Evolutionary conservation across 2,113 vertebrate genomes (phyloP), one percentile per base, ranked within the genome.

Genomic region (Brachirus orientalis): DNA sequence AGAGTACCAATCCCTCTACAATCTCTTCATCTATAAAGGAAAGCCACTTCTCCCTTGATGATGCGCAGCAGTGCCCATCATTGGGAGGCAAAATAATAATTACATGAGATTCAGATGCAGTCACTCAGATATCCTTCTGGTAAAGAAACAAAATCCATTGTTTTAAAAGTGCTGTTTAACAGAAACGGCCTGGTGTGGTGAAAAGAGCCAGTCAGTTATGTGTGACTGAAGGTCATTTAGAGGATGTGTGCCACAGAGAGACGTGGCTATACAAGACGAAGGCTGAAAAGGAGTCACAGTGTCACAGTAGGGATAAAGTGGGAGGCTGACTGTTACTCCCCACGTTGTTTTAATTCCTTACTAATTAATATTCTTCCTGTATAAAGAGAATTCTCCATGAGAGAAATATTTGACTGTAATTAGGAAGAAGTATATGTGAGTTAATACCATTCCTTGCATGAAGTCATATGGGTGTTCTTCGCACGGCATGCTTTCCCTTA

Each of bases 191-290:
- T 48, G 35, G 44, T 57, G 68, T 77, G 63, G 57, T 19, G 61
- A 62, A 57, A 58, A 55, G 47, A 80, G 71, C 9, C 37, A 44
- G 63, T 62, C 63, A 52, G 61, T 83, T 75, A 45, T 77, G 70
- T 77, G 76, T 66, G 57, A 70, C 35, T 82, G 70, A 90, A 91
- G 88, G 88, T 90, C 84, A 84, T 82, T 86, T 90, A 46, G 61
- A 91, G 86, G 84, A 59, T 76, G 54, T 54, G 55, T 69, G 74
- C 59, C 66, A 77, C 62, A 52, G 59, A 59, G 65, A 77, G 69
- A 72, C 7, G 65, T 44, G 69, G 60, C 79, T 72, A 50, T 44
- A 56, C n/a, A 46, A 69, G 73, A 80, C 18, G 46, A 70, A 41
- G 46, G 63, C 71, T 66, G 20, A 12, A 33, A 69, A 38, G 57